These are phyloP conservation scores for Bimastos eiseni DNA, from an alignment of 2,888 invertebrate species.

Conservation along the genomic window DNA sequence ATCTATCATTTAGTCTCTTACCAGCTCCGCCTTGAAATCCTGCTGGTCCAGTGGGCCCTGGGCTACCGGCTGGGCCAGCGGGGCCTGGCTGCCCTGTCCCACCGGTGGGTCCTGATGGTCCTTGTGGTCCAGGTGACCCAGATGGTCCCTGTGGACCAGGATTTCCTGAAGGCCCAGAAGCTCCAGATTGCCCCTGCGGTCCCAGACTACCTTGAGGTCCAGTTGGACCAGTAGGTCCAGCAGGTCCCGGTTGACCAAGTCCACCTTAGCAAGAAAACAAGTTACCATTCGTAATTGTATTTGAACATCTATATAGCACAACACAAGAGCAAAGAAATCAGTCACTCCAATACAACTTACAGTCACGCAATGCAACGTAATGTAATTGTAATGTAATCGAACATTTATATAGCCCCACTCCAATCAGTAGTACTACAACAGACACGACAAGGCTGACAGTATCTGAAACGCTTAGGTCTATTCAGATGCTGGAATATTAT, in stretches of 20 bases:
- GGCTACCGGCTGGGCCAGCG: conserved; percentile 30
- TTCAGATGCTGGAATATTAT: background rate
- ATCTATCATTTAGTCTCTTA: background rate
- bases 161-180: conserved; percentile 25
- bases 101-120: conserved; percentile 36
- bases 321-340: too few species aligned
- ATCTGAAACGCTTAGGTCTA: background rate
- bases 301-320: too few species aligned
- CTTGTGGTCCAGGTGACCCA: conserved; percentile 28
- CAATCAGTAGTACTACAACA: too few species aligned
- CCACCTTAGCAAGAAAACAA: conserved; percentile 23
- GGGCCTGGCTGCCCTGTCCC: conserved; percentile 34
- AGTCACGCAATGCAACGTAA: too few species aligned
- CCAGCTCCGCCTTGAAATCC: conserved; percentile 21
- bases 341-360: too few species aligned
- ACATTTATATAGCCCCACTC: too few species aligned
- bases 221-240: conserved; percentile 28
- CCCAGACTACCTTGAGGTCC: conserved; percentile 35
- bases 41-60: conserved; percentile 48
- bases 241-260: conserved; percentile 8
- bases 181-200: conserved; percentile 15
- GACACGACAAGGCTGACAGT: background rate
- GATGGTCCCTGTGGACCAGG: conserved; percentile 26
- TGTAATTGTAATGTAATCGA: too few species aligned
- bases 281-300: conserved; percentile 49